Evolutionary conservation across 1,140 invertebrate genomes (phyloP), one percentile per base, ranked within the genome.

Genomic region (Manduca sexta): DNA sequence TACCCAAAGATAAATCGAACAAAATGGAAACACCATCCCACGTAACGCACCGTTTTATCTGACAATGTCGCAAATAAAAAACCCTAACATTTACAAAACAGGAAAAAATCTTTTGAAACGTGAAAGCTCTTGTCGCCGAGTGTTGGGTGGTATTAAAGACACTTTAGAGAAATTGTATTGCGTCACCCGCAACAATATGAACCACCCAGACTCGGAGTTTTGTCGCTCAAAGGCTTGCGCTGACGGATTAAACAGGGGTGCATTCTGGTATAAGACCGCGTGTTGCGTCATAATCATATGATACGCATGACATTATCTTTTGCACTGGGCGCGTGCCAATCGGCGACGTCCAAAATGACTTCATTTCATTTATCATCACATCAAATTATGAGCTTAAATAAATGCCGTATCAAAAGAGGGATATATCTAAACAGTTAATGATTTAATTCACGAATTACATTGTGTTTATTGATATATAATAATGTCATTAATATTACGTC

Each of bases 91-190:
- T 80, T 73, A 69, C 64, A 70, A 64, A 76, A 74, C 71, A 78
- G 74, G 71, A 68, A 74, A 65, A 72, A 70, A 68, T 46, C 65
- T 75, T 68, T 74, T 73, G 68, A 69, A 69, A 57, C 60, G 69
- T 60, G 60, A 82, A 77, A 77, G 74, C 76, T 72, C 74, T 81
- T 75, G 64, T 68, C 64, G 64, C 69, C 49, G 52, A 69, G 64
- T 65, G 66, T 66, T 61, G 74, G 59, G 67, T 71, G 70, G 70
- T 71, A 78, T 82, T 84, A 81, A 74, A 72, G 74, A 75, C 75
- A 80, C 80, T 84, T 78, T 64, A 76, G 69, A 66, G 53, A 64
- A 65, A 70, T 74, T 81, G 53, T 43, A 41, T 66, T 61, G 51
- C 60, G 64, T 66, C 58, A 73, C 45, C 34, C 34, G 7, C n/a